Conservation (phyloP, 2,797 vertebrate species). For the Crypturellus tataupa region DNA sequence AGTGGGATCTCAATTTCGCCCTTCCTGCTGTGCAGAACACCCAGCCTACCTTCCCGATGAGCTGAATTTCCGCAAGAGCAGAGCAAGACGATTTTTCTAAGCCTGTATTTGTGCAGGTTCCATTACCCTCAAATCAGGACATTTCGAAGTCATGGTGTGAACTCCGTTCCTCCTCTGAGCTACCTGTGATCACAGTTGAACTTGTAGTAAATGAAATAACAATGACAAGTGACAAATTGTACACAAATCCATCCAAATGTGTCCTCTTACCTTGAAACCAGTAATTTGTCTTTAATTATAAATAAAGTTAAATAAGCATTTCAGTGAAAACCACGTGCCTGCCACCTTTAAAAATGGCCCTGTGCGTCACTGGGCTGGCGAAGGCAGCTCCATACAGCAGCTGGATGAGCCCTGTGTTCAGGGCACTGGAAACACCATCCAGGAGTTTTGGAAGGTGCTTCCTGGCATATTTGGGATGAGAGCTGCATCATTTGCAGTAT, state of each 20-base stretch:
- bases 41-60: background rate
- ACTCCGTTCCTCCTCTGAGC: background rate
- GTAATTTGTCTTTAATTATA: background rate
- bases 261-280: background rate
- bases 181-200: background rate
- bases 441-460: background rate
- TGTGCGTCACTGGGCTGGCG: background rate
- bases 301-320: background rate
- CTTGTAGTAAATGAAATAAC: background rate
- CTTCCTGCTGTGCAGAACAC: background rate
- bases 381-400: background rate
- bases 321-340: background rate
- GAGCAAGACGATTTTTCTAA: background rate
- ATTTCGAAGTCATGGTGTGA: background rate
- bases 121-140: rapidly evolving
- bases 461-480: background rate
- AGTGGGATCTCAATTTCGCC: background rate
- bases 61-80: background rate
- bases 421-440: background rate
- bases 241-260: background rate
- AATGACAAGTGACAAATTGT: background rate
- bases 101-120: background rate
- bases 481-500: background rate
- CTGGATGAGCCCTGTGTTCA: background rate
- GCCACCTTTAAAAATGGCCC: background rate